phyloP scores from a whole-genome alignment of 2,113 vertebrate genomes.

The Ceyx melanurus region DNA sequence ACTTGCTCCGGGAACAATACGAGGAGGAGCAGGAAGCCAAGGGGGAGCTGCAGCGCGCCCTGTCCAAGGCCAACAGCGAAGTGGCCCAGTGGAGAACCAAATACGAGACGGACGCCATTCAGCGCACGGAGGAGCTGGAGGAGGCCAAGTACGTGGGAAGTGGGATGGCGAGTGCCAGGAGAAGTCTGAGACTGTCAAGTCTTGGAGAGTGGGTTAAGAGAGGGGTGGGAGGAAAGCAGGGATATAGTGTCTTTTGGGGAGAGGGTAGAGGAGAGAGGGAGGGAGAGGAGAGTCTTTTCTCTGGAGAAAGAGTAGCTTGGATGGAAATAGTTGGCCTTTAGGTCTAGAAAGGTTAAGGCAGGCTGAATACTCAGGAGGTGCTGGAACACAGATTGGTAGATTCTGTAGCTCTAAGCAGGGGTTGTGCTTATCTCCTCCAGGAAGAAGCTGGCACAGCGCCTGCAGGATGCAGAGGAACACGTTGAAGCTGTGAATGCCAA shows the following conservation, averaged over 20 bases:
- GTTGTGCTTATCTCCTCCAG: slow-evolving; percentile 42
- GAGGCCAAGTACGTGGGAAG: background rate
- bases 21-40: background rate
- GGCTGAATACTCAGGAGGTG: background rate
- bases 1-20: background rate
- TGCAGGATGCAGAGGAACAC: slow-evolving; percentile 88
- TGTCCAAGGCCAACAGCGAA: background rate
- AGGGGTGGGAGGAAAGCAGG: too few relatives aligned
- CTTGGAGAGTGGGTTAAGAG: too few relatives aligned
- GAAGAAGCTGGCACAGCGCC: slow-evolving; percentile 83
- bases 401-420: background rate
- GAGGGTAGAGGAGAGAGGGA: too few relatives aligned
- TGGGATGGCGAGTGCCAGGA: background rate
- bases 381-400: background rate
- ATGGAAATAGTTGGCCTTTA: too few relatives aligned
- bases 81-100: background rate
- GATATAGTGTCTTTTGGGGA: too few relatives aligned
- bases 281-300: too few relatives aligned
- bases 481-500: too few relatives aligned
- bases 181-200: too few relatives aligned
- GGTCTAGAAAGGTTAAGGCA: too few relatives aligned
- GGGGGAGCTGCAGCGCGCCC: background rate
- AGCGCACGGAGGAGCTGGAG: too few relatives aligned
- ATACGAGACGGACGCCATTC: too few relatives aligned
- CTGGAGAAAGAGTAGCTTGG: too few relatives aligned